Conservation (phyloP, 2,888 invertebrate species). For the Trichopria drosophilae region DNA sequence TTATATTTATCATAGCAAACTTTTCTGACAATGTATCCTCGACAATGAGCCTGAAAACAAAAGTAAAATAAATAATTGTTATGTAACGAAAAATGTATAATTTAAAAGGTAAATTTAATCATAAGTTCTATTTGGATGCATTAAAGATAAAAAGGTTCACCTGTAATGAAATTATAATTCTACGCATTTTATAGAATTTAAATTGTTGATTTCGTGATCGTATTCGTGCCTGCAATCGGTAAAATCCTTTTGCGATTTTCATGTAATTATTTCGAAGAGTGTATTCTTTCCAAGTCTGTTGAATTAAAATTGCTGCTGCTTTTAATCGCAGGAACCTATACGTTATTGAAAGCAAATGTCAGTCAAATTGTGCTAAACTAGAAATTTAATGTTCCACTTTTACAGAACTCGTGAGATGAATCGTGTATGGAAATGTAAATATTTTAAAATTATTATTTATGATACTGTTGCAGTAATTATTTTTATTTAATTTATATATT, state of each 20-base stretch:
- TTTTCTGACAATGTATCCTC: constrained; percentile 73
- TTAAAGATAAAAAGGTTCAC: constrained; percentile 29
- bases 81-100: too few relatives aligned
- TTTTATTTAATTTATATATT: too few relatives aligned
- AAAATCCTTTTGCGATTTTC: constrained; percentile 75
- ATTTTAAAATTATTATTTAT: too few relatives aligned
- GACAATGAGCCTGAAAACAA: constrained; percentile 64
- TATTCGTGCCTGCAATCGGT: constrained; percentile 81
- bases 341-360: too few relatives aligned
- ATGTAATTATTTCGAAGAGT: constrained; percentile 72
- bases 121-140: too few relatives aligned
- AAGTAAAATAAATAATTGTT: background rate
- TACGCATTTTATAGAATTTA: constrained; percentile 72
- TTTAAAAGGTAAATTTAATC: too few relatives aligned
- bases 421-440: too few relatives aligned
- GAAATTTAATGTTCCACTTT: too few relatives aligned
- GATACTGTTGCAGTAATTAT: too few relatives aligned
- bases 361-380: too few relatives aligned
- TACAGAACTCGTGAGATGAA: too few relatives aligned
- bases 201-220: constrained; percentile 74
- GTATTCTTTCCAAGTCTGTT: constrained; percentile 81
- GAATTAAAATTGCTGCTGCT: constrained; percentile 75
- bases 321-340: constrained; percentile 70
- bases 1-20: constrained; percentile 61
- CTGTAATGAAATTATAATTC: constrained; percentile 73